A percentile compares a stretch with the other conserved stretches of the same genome.
Conservation (phyloP, 2,113 vertebrate genomes). For the Labeo catla region DNA sequence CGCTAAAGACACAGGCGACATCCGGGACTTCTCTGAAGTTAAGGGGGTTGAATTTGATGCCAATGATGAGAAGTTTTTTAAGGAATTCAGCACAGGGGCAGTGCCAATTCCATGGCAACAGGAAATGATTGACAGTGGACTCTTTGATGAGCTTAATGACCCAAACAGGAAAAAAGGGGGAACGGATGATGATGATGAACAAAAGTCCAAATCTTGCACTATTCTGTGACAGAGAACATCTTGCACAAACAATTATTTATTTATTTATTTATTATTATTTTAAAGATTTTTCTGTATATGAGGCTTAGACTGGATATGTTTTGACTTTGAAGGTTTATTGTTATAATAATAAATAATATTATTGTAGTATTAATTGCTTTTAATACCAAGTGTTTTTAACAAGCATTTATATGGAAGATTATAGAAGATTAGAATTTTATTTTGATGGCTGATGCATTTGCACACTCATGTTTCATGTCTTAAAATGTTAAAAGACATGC, state of each 20-base stretch:
- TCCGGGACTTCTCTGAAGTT: slow-evolving; percentile 79
- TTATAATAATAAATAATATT: not conserved
- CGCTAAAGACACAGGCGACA: slow-evolving; percentile 79
- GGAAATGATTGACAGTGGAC: slow-evolving; percentile 84
- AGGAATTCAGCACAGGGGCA: slow-evolving; percentile 84
- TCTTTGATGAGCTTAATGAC: slow-evolving; percentile 85
- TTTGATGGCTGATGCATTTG: not conserved
- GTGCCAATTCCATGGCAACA: slow-evolving; percentile 83
- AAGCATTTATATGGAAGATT: not conserved
- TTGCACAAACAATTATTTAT: not conserved
- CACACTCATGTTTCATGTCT: not conserved
- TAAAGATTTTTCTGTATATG: not conserved
- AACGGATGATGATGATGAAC: slow-evolving; percentile 40
- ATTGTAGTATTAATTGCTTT: not conserved
- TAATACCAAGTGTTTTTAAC: not conserved
- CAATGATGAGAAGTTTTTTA: slow-evolving; percentile 83
- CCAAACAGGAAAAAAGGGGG: slow-evolving; percentile 54
- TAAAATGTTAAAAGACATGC: not conserved
- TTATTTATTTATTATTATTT: not conserved
- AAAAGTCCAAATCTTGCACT: slow-evolving; percentile 79
- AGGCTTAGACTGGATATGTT: not conserved
- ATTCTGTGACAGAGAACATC: slow-evolving; percentile 71
- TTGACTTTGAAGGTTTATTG: not conserved
- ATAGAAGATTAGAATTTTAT: not conserved
- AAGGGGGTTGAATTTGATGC: slow-evolving; percentile 76